Base-by-base conservation (phyloP, 1,140 invertebrate genomes). In the Bombus soroeensis region DNA sequence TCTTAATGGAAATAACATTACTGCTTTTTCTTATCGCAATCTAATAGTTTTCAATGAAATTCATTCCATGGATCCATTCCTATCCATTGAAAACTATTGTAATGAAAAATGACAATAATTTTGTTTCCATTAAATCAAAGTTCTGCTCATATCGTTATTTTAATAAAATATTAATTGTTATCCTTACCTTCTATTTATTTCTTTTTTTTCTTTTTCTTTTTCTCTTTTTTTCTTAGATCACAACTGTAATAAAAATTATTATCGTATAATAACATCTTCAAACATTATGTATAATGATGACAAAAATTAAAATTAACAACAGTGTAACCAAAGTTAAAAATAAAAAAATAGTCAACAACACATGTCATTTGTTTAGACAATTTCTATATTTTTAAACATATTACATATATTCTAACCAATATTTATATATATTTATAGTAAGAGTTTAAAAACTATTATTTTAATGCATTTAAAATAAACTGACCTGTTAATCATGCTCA, bases 191-290 rank as follows among this genome's bases (percentile, higher is more conserved):
- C 32, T 37, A 37, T 37, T 37, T 68, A 25, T 25, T 22, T 68
- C 15, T 1, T 18, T 18, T 5, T 13, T 3, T 43, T 43, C 9
- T 43, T 22, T 2, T 0, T 2, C 1, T 12, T 12, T 0, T 41
- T 43, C 6, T 18, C 0, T 0, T 18, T 18, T 4, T 3, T 2
- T 18, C 13, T 12, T 59, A 12, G 10, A 25, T n/a, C 28, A 13
- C 59, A n/a, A n/a, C 28, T 62, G 28, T 62, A 62, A 62, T 12
- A 62, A 62, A n/a, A 62, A 62, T 62, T 13, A 62, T 25, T 37
- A 34, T 22, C 32, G 34, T 10, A 10, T 25, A 68, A 71, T 15
- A 25, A 71, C 8, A 39, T 71, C 39, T 39, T 5, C 5, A 39
- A 39, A 13, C 25, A 13, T 39, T 71, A 39, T 39, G 28, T 13